Evolutionary conservation across 2,888 invertebrate genomes (phyloP), one percentile per base, ranked within the genome.

Genomic region (Hoplodrina blanda): DNA sequence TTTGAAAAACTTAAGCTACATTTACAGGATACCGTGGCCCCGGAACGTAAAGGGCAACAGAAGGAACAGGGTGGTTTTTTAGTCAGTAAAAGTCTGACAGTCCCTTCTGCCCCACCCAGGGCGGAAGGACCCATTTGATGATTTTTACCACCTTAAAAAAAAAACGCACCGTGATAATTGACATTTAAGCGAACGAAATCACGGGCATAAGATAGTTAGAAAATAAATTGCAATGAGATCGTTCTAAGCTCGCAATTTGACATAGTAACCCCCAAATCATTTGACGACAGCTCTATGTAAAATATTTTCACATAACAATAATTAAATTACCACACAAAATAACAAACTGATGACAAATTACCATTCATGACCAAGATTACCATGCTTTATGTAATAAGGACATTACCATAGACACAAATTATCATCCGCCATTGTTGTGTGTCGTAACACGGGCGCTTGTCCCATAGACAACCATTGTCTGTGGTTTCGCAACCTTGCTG

Each of bases 381-480:
- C 65, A 72, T 75, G 65, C 44, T 77, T 82, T 77, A 82, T 80
- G 69, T 85, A 84, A 85, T 79, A 81, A 83, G 80, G 76, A 85
- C 78, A 84, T 79, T 73, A 82, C 68, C 81, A 85, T 76, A 80
- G 79, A 68, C 76, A 78, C 80, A 80, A 83, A 86, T 85, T 85
- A 84, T 79, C 81, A 71, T 80, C 75, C 74, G 62, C 81, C 77
- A 87, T 87, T 87, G 88, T 87, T 81, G 77, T 75, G 30, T 87
- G 77, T 82, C 81, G 83, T 72, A 86, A 87, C 76, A 70, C 76
- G 81, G 76, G 82, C 76, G 77, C 84, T 69, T 87, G 88, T 87
- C 87, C 85, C 88, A 85, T 87, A 83, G 82, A 81, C 85, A 57
- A 44, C 77, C 80, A 87, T 87, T 87, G 87, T 87, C 81, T 87